A percentile compares a stretch with the other conserved stretches of the same genome.
Evolutionary conservation across 2,888 invertebrate species (phyloP).

Genomic region (Brachypterus glaber): DNA sequence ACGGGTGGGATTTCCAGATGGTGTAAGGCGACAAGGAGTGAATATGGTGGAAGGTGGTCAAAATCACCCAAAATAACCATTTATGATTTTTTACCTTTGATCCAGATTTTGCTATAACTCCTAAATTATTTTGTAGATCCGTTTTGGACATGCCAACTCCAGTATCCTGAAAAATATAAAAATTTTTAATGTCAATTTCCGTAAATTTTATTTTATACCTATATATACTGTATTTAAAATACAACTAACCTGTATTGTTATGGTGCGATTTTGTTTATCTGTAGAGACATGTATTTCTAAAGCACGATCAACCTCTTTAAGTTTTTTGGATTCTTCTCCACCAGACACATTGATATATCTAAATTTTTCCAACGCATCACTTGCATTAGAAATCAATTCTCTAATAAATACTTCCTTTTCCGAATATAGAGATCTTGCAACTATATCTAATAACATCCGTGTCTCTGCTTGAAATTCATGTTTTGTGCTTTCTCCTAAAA

Average conservation of each 20-base stretch:
- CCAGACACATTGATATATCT: conserved; percentile 62
- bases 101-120: conserved; percentile 93
- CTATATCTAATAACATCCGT: conserved; percentile 88
- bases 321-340: conserved; percentile 39
- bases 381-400: conserved; percentile 93
- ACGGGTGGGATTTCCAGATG: too few species aligned
- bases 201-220: conserved; percentile 40
- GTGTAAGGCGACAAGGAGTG: too few species aligned
- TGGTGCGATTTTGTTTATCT: conserved; percentile 73
- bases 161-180: conserved; percentile 55
- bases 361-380: conserved; percentile 94
- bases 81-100: conserved; percentile 55
- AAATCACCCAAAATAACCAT: not conserved
- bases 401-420: conserved; percentile 96
- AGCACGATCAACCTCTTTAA: conserved; percentile 52
- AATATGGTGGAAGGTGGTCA: too few species aligned
- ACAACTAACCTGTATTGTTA: conserved; percentile 85
- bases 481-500: conserved; percentile 49
- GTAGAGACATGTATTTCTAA: conserved; percentile 84
- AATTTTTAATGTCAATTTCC: conserved; percentile 1
- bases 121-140: conserved; percentile 82
- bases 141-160: conserved; percentile 94
- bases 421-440: conserved; percentile 92
- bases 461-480: conserved; percentile 97
- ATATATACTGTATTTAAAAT: too few species aligned